Evolutionary conservation across 2,113 vertebrate species (phyloP), one percentile per base, ranked within the genome.

Genomic region (Poeciliopsis occidentalis): DNA sequence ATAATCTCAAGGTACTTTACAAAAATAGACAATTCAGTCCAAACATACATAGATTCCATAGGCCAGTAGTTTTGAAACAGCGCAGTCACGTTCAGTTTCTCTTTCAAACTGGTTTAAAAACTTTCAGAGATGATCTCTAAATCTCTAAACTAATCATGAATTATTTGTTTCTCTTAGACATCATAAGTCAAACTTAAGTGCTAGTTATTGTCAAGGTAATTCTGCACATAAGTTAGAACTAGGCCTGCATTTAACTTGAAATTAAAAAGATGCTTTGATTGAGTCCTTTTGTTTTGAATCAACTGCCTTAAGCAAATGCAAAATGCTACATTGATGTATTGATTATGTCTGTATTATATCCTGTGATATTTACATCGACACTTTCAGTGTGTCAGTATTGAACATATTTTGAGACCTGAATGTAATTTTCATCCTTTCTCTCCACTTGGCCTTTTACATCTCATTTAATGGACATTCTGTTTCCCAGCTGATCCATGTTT

Each of bases 401-500:
- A 92, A 87, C 88, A 89, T 85, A 89, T 94, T 91, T 92, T 92
- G 92, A 93, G 93, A 94, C 93, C 94, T 94, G 92, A 94, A 93
- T 91, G 90, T 92, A 80, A 86, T 88, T 70, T 84, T 62, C 87
- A 81, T 80, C 65, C 81, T 84, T 75, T 57, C 74, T 27, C 13
- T 66, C 61, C 39, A 41, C 4, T 83, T 76, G 73, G 85, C 72
- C 74, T 64, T 60, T 88, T 73, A 75, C 69, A 73, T 80, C 76
- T 88, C 79, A 67, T 76, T 86, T 80, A 70, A 68, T 66, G 80
- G 80, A 86, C 81, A 83, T 76, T 81, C 69, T 71, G 76, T 88
- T 87, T 90, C 34, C 34, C 34, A 37, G 39, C 60, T 64, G 51
- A 68, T 44, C 34, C 11, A 24, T 76, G 76, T 37, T 83, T 86